phyloP scores from a whole-genome alignment of 1,140 invertebrate species.

The Yoshiicerus persimilis region DNA sequence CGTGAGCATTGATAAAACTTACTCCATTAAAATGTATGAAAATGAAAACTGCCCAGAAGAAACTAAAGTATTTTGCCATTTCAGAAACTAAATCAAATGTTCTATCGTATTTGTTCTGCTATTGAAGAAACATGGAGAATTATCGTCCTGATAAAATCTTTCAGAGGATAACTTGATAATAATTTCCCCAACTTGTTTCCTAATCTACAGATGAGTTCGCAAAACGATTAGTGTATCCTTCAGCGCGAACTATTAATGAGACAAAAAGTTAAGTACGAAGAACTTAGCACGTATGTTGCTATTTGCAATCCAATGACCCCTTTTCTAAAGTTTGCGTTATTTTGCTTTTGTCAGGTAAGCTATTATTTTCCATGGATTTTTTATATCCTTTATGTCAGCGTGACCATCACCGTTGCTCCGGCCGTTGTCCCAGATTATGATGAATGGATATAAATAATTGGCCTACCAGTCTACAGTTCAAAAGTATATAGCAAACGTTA shows the following conservation, averaged over 20 bases:
- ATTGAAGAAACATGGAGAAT: no score
- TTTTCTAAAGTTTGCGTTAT: not conserved
- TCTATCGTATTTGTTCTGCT: no score
- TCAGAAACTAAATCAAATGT: not conserved
- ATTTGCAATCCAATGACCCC: not conserved
- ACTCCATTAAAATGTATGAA: not conserved
- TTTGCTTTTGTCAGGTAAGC: not conserved
- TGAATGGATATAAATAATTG: not conserved
- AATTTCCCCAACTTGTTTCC: no score
- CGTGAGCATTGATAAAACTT: conserved; percentile 59
- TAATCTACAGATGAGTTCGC: not conserved
- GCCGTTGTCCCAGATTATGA: not conserved
- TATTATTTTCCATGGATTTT: not conserved
- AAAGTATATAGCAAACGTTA: not conserved
- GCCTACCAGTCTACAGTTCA: not conserved
- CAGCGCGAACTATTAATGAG: no score
- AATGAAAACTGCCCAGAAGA: not conserved
- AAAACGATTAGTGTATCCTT: no score
- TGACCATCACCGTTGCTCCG: not conserved
- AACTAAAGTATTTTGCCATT: not conserved
- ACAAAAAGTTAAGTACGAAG: no score
- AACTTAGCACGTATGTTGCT: not conserved
- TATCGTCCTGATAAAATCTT: not conserved
- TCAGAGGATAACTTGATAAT: no score
- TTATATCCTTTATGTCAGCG: not conserved